Evolutionary conservation across 2,888 invertebrate species (phyloP), one percentile per base, ranked within the genome.

Genomic region (Orchesellides sinensis): DNA sequence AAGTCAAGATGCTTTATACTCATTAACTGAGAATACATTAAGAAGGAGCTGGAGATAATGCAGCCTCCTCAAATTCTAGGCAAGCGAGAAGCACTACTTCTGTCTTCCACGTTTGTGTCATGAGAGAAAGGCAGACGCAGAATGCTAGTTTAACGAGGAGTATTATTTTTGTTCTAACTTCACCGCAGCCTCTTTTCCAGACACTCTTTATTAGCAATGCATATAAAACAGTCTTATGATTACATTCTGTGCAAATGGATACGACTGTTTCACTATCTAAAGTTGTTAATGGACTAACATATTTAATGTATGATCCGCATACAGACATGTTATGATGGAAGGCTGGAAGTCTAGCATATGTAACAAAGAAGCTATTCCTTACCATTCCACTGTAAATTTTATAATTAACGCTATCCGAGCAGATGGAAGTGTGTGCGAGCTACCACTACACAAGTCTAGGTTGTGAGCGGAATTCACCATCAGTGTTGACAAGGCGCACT

Each of bases 1-100:
- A 77, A 77, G 77, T 70, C 70, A 70, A 63, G 70, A 78, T 63
- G 70, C 70, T 78, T 78, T 78, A 78, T 78, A 40, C 78, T 70
- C 70, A 78, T 78, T 78, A 78, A 63, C 63, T 56, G 3, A 5
- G 70, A 78, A 63, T 70, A 40, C 70, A 78, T 78, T 78, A 78
- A 78, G 66, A 68, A 32, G 40, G 25, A 35, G n/a, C n/a, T n/a
- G n/a, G 27, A 70, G 63, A 78, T 70, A 70, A 78, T 70, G 59
- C 52, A 40, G 70, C 40, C 17, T 32, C 19, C 23, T 52, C 25
- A 40, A 45, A 45, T 29, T 63, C 32, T 54, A 32, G 32, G 19
- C 52, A n/a, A 52, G 12, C 17, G 12, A 21, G 8, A 52, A 52
- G 19, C 52, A 21, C 52, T 10, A 19, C 52, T 52, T 21, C 19